Evolutionary conservation across 2,888 invertebrate genomes (phyloP).

Genomic region (Ligdia adustata): DNA sequence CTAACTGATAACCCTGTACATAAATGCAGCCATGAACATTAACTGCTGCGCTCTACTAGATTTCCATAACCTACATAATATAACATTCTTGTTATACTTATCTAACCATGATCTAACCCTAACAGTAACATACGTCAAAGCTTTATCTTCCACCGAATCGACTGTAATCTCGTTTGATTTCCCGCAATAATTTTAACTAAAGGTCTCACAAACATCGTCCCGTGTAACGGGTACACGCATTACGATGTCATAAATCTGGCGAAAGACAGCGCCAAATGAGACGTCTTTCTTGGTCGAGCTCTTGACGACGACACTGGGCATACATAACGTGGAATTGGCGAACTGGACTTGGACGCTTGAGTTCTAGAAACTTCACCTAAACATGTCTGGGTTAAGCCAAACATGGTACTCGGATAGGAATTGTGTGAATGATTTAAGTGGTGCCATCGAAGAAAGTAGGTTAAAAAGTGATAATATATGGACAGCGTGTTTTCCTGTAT

Average conservation of each 20-base stretch:
- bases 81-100: too few species aligned
- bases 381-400: too few species aligned
- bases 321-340: constrained; percentile 9
- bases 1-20: too few species aligned
- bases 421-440: too few species aligned
- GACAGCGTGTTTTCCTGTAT: too few species aligned
- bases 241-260: constrained; percentile 23
- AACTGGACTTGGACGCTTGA: constrained; percentile 3
- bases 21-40: too few species aligned
- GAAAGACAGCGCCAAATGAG: constrained; percentile 25
- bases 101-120: too few species aligned
- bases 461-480: too few species aligned
- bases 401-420: too few species aligned
- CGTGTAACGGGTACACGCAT: constrained; percentile 19
- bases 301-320: constrained; percentile 13
- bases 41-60: too few species aligned
- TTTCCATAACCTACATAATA: too few species aligned
- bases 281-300: constrained; percentile 19
- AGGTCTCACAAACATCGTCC: constrained; percentile 23
- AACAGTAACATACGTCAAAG: neutral
- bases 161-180: constrained; percentile 16
- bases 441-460: too few species aligned
- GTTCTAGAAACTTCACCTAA: constrained; percentile 1
- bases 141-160: constrained; percentile 4
- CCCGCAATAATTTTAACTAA: constrained; percentile 22